A percentile compares a stretch with the other conserved stretches of the same genome.
These are phyloP conservation scores for Trissolcus brochymenae DNA, from an alignment of 2,888 invertebrate genomes.

Conservation along the genomic window DNA sequence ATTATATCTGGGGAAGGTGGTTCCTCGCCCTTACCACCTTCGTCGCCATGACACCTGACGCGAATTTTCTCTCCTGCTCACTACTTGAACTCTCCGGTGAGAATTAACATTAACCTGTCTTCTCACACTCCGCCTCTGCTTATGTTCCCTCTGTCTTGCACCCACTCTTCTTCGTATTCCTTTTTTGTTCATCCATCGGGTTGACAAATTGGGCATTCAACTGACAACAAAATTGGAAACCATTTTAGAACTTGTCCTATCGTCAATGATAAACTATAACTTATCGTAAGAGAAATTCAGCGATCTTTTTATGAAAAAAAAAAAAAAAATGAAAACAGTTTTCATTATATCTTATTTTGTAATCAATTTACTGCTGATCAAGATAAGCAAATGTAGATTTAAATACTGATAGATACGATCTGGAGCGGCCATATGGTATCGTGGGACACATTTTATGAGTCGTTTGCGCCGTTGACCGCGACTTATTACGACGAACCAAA, in stretches of 20 bases:
- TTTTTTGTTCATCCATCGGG: too few relatives aligned
- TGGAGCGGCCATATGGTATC: conserved; percentile 46
- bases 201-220: background rate
- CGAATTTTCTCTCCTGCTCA: conserved; percentile 48
- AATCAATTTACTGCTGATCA: too few relatives aligned
- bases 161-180: background rate
- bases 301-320: too few relatives aligned
- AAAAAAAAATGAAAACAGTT: too few relatives aligned
- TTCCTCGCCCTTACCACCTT: conserved; percentile 56
- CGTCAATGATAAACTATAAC: too few relatives aligned
- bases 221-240: too few relatives aligned
- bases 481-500: conserved; percentile 27
- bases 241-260: too few relatives aligned
- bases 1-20: conserved; percentile 71
- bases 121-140: conserved; percentile 65
- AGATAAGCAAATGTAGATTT: conserved; percentile 23
- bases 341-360: too few relatives aligned
- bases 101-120: conserved; percentile 70
- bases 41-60: conserved; percentile 73
- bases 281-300: too few relatives aligned
- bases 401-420: conserved; percentile 47
- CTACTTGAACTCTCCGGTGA: conserved; percentile 66
- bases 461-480: conserved; percentile 16
- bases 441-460: conserved; percentile 42
- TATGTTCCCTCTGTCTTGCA: background rate